Base-by-base conservation (phyloP, 2,797 vertebrate species). In the Labeo calbasu region DNA sequence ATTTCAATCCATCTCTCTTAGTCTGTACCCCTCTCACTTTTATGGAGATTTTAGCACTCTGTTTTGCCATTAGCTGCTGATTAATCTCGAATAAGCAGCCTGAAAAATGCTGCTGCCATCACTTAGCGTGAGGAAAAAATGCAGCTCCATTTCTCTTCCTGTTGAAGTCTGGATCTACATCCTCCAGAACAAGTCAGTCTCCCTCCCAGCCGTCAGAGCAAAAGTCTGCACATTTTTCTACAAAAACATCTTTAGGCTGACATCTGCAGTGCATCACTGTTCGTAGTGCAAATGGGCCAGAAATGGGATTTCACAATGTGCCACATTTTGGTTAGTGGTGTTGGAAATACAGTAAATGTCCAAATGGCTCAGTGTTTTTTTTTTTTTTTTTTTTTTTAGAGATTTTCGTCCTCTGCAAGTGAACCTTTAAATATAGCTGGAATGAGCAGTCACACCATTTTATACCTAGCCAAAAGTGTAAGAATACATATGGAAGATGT, bases 51-150 rank as follows among this genome's bases (percentile, higher is more conserved):
- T 85, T 63, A 48, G 63, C 65, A 50, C 71, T 82, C 43, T 77
- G 55, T 82, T 86, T 81, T 82, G 84, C 75, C 78, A 84, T 81
- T 70, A 87, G 83, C 69, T 78, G 66, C 61, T 87, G 71, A 84
- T 87, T 84, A 78, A 85, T 82, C 72, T 81, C 65, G 68, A 81
- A 87, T 77, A 77, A 81, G 82, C 63, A 82, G 66, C 55, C 65
- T 84, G 79, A 87, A 72, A 77, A 61, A 79, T 81, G 55, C 21
- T 36, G 48, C 79, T 72, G 66, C 79, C 51, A 59, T 75, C 43
- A 59, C 68, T 79, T 61, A 79, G 73, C 51, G 13, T 25, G 17
- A 48, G 66, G n/a, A 55, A 84, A 81, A 69, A 75, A 66, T 53
- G 9, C 70, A 32, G 69, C 80, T 82, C 21, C 32, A 65, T 66